Percentiles rank a stretch among this genome's conserved stretches.
Evolutionary conservation across 2,113 vertebrate species (phyloP).

Genomic region (Natator depressus): DNA sequence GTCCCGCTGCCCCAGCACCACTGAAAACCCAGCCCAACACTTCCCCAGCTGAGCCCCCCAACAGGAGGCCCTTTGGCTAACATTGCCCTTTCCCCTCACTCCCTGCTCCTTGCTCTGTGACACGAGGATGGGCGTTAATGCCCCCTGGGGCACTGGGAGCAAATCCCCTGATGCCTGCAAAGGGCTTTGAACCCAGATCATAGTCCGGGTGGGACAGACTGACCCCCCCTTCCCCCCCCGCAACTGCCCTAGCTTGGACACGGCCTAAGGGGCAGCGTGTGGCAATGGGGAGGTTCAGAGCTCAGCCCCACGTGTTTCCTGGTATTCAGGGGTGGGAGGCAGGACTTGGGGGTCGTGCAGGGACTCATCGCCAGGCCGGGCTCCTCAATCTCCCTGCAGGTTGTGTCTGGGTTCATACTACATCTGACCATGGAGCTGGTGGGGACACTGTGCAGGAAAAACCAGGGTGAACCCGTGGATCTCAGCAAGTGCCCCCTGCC

Average conservation of each 20-base stretch:
- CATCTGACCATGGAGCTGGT: not conserved
- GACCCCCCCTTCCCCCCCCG: accelerated
- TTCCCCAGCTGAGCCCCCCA: not conserved
- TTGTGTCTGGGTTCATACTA: not conserved
- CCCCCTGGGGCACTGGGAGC: not conserved
- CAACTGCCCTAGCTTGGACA: not conserved
- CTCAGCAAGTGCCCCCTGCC: not conserved
- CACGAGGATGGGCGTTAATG: not conserved
- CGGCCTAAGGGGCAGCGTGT: not conserved
- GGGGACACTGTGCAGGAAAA: not conserved
- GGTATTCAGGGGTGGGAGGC: not conserved
- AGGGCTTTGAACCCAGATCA: not conserved
- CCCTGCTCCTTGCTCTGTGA: not conserved
- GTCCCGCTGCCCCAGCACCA: not conserved
- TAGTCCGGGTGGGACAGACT: not conserved
- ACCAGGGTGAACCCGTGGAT: accelerated
- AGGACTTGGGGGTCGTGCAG: not conserved
- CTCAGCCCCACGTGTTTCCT: not conserved
- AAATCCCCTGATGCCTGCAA: not conserved
- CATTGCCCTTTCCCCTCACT: not conserved
- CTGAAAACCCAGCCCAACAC: not conserved
- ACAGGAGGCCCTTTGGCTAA: not conserved
- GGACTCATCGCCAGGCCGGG: not conserved
- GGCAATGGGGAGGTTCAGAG: not conserved
- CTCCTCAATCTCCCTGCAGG: not conserved